phyloP scores from a whole-genome alignment of 30 jellyfish, hydroid and myxozoan species.

The Hydra vulgaris region DNA sequence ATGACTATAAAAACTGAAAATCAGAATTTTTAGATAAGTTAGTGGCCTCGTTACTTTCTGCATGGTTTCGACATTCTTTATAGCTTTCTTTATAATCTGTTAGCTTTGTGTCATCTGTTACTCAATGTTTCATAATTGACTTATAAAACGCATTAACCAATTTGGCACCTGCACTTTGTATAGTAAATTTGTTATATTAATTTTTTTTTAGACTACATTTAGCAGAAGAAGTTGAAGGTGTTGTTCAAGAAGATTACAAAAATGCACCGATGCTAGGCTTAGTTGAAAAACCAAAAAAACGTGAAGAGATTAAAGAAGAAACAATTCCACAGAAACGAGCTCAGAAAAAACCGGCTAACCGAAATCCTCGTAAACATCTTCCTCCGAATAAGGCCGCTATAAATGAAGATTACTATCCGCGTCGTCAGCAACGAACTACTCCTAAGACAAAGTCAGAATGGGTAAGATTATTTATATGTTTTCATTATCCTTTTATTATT shows the following conservation, averaged over 20 bases:
- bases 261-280: constrained; percentile 30
- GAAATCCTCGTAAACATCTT: background rate
- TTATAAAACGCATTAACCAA: no score
- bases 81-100: no score
- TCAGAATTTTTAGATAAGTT: no score
- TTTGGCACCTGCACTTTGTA: no score
- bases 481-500: background rate
- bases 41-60: no score
- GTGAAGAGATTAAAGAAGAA: constrained; percentile 2
- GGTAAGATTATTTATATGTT: background rate
- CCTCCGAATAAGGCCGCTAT: constrained; percentile 10
- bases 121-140: no score
- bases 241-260: background rate
- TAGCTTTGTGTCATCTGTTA: no score
- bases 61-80: no score
- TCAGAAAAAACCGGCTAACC: background rate
- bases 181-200: no score
- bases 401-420: background rate
- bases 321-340: background rate
- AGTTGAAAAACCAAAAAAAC: constrained; percentile 10
- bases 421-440: background rate
- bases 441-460: background rate
- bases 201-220: background rate
- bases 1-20: no score
- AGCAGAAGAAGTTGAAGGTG: constrained; percentile 6